Evolutionary conservation across 2,797 vertebrate species (phyloP), one percentile per base, ranked within the genome.

Genomic region (Esox masquinongy): DNA sequence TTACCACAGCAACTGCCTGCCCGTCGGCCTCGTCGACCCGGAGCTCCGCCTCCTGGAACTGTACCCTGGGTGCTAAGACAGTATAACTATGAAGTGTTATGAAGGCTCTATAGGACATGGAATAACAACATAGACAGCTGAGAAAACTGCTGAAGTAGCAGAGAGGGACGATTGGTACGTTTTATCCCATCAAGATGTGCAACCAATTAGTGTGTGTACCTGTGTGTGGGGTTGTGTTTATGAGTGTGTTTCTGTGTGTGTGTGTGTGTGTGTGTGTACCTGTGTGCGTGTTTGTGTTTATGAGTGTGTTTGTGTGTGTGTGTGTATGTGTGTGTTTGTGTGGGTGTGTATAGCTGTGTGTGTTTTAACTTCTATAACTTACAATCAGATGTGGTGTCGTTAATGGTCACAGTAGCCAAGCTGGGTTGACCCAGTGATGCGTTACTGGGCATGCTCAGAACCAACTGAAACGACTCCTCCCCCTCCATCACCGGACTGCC

Each of bases 401-500:
- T 88, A 79, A 95, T 93, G 68, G 89, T 85, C 47, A 94, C 49
- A 14, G 86, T 89, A 49, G 92, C 91, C 86, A 88, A 92, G 79
- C 88, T 90, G 4, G 92, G 93, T 47, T 92, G 87, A 70, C 91
- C 91, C 75, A 94, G 85, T 3, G 85, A 88, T 31, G 92, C 87
- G 5, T 90, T 91, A 74, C 73, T 68, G 0, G 92, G 92, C 93
- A 92, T 91, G 24, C 84, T 86, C 22, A 94, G 89, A 79, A 92
- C 82, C 64, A 93, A 80, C 83, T 94, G 92, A 88, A 92, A 94
- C 39, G 59, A 91, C 83, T 94, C 89, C 0, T 34, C 83, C 4
- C 94, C 92, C 82, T 95, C 93, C 70, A 93, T 83, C 74, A 89
- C 67, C 7, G 93, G 91, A 61, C 91, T 88, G 11, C 85, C 87